Evolutionary conservation across 1,140 invertebrate genomes (phyloP).

Genomic region (Latrodectus geometricus): DNA sequence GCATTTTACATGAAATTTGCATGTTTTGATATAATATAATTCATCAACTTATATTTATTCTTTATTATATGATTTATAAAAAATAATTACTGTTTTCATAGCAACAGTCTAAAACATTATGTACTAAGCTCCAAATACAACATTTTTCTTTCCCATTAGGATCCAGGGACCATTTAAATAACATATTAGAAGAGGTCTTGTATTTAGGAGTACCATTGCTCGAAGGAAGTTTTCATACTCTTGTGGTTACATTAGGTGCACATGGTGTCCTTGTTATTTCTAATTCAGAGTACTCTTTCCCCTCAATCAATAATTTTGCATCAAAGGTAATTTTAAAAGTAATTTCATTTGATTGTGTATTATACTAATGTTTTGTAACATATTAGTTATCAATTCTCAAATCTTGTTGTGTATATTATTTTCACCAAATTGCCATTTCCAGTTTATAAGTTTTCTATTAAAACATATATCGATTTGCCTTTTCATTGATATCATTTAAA

Average conservation of each 20-base stretch:
- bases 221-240: conserved; percentile 16
- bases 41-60: not conserved
- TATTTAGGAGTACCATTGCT: conserved; percentile 1
- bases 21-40: too few relatives aligned
- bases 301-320: conserved; percentile 64
- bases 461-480: not conserved
- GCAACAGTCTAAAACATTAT: not conserved
- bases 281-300: conserved; percentile 29
- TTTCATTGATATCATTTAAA: not conserved
- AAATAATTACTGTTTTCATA: not conserved
- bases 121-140: not conserved
- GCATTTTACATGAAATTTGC: too few relatives aligned
- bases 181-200: not conserved
- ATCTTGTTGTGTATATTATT: not conserved
- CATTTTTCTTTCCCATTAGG: not conserved
- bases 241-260: conserved; percentile 65
- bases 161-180: not conserved
- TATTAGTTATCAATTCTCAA: too few relatives aligned
- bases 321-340: not conserved
- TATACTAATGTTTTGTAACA: too few relatives aligned
- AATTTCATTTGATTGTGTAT: too few relatives aligned
- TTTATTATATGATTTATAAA: not conserved
- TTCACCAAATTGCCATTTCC: not conserved
- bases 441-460: too few relatives aligned
- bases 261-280: conserved; percentile 70